A percentile compares a stretch with the other conserved stretches of the same genome.
Conservation (phyloP, 2,797 vertebrate genomes). For the Alosa sapidissima region DNA sequence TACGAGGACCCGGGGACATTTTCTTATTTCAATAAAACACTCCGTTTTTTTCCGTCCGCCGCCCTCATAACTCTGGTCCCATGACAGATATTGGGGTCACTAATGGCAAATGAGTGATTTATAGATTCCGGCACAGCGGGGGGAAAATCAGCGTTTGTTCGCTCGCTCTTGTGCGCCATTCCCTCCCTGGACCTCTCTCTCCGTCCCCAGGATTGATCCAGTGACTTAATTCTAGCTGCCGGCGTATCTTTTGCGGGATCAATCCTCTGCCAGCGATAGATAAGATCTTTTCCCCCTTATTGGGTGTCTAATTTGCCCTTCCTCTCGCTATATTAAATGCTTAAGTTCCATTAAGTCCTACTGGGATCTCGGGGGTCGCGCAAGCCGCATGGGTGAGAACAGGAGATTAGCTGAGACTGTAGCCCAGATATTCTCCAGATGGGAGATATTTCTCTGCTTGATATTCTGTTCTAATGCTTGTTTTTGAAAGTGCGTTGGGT, state of each 20-base stretch:
- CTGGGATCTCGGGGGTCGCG: background rate
- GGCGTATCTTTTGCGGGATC: slow-evolving; percentile 63
- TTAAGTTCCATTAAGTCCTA: slow-evolving; percentile 3
- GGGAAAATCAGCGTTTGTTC: background rate
- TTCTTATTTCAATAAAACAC: slow-evolving; percentile 80
- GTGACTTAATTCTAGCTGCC: slow-evolving; percentile 66
- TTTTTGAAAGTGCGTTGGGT: background rate
- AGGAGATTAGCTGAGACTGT: background rate
- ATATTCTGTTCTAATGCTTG: background rate
- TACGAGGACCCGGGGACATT: slow-evolving; percentile 74
- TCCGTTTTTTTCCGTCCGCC: slow-evolving; percentile 77
- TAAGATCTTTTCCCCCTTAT: slow-evolving; percentile 23
- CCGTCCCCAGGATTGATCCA: slow-evolving; percentile 67
- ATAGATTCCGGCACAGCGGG: slow-evolving; percentile 69
- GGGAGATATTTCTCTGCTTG: background rate
- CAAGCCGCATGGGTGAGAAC: background rate
- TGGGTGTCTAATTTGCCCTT: slow-evolving; percentile 21
- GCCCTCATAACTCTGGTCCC: slow-evolving; percentile 72
- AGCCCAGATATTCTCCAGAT: background rate
- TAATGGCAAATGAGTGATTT: slow-evolving; percentile 78
- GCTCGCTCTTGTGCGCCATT: slow-evolving; percentile 32
- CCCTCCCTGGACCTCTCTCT: slow-evolving; percentile 66
- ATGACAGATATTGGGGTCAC: slow-evolving; percentile 73
- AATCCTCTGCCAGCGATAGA: slow-evolving; percentile 57
- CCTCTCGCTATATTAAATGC: slow-evolving; percentile 37